Evolutionary conservation across 2,113 vertebrate genomes (phyloP), one percentile per base, ranked within the genome.

Genomic region (Dicerorhinus sumatrensis): DNA sequence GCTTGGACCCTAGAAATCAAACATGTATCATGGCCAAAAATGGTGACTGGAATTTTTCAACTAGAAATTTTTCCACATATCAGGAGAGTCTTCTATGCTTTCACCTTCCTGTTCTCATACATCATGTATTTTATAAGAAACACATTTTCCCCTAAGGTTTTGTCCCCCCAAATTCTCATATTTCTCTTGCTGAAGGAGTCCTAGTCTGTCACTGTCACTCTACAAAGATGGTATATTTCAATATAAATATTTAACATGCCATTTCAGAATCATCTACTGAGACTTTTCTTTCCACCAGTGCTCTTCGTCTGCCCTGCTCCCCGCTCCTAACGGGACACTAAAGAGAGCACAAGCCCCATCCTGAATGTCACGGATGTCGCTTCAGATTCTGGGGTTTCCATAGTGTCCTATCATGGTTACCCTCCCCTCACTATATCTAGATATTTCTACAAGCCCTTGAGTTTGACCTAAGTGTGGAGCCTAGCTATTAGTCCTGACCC

Each of bases 161-260:
- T 58, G n/a, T 67, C 4, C 20, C 58, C 58, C 23, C 9, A 2
- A 36, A 81, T 48, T n/a, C 42, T 83, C 29, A 14, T 76, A 91
- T 81, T 85, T 89, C 67, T 86, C 11, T 2, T 72, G 18, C 13
- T 89, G 12, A 77, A 92, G 21, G 20, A 82, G 46, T 81, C 29
- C 33, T 93, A 54, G 25, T 85, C 27, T 96, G 13, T 73, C 51
- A 27, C 3, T 80, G 7, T 73, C 56, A 63, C 10, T 79, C 23
- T 83, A 51, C 39, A 82, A 89, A 89, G 60, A 72, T 85, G 65
- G 60, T 11, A 39, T 67, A 75, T 79, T 81, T 94, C 56, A 90
- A n/a, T 42, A 69, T 84, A 95, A 93, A 75, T 87, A 80, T 56
- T 91, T 93, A 70, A 84, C 2, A 3, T 93, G 27, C 27, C n/a